phyloP scores from a whole-genome alignment of 2,888 invertebrate species.

The Eustalomyia histrio region DNA sequence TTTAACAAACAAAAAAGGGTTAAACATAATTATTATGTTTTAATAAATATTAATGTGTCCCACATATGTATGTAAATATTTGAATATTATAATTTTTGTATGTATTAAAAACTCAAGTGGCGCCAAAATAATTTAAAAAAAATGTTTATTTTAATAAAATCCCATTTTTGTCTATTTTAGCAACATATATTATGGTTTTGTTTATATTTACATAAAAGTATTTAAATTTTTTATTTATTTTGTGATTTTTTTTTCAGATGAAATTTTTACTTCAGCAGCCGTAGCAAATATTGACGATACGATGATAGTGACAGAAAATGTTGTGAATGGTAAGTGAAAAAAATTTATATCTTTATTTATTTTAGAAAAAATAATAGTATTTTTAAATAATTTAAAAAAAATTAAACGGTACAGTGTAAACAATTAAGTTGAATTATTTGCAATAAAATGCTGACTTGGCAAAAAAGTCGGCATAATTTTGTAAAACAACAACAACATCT shows the following conservation, averaged over 20 bases:
- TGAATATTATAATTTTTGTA: no score
- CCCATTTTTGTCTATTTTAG: constrained; percentile 12
- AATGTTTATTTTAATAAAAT: constrained; percentile 27
- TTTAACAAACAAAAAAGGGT: no score
- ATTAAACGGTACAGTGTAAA: background rate
- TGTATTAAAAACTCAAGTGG: constrained; percentile 27
- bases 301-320: constrained; percentile 57
- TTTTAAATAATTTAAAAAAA: no score
- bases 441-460: no score
- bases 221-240: constrained; percentile 37
- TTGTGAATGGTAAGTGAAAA: constrained; percentile 61
- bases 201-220: constrained; percentile 31
- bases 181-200: constrained; percentile 15
- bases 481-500: background rate
- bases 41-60: no score
- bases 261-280: constrained; percentile 47
- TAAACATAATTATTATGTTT: no score
- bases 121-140: constrained; percentile 44
- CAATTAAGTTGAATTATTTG: background rate
- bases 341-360: no score
- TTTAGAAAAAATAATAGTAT: no score
- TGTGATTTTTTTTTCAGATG: constrained; percentile 53
- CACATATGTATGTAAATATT: no score
- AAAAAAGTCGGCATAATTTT: no score
- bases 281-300: constrained; percentile 45